A percentile compares a stretch with the other conserved stretches of the same genome.
Evolutionary conservation across 1,140 invertebrate genomes (phyloP).

Genomic region (Matsumurasca onukii): DNA sequence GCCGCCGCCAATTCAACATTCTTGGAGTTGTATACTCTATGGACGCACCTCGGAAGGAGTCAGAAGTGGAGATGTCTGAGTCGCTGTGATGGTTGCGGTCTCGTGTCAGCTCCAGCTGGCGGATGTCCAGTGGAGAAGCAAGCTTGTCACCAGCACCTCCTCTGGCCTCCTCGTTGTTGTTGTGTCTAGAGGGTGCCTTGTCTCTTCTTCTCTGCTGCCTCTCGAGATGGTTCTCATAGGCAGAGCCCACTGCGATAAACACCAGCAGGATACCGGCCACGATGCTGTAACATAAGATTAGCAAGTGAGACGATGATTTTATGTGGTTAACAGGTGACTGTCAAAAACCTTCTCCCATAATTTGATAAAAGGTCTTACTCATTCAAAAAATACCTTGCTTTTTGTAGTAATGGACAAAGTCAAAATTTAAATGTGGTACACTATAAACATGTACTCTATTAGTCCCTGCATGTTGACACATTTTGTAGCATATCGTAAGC

Average conservation of each 20-base stretch:
- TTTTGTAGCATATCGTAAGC: too few species aligned
- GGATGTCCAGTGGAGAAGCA: neutral
- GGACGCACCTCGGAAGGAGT: constrained; percentile 16
- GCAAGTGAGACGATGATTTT: too few species aligned
- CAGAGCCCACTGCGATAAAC: constrained; percentile 28
- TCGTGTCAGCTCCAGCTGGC: neutral
- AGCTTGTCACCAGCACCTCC: neutral
- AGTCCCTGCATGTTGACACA: too few species aligned
- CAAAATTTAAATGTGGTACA: too few species aligned
- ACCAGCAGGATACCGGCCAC: constrained; percentile 22
- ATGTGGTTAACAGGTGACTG: too few species aligned
- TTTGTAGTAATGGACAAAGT: too few species aligned
- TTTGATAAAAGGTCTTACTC: too few species aligned
- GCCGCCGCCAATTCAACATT: too few species aligned
- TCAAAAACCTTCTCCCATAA: too few species aligned
- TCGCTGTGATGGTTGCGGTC: constrained; percentile 14
- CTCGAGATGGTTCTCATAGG: constrained; percentile 28
- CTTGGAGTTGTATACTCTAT: too few species aligned
- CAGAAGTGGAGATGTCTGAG: constrained; percentile 27
- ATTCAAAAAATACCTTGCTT: too few species aligned
- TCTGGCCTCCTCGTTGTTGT: constrained; percentile 12
- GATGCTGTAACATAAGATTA: constrained; percentile 26
- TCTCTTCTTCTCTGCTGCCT: constrained; percentile 18
- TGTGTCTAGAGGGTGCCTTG: constrained; percentile 9
- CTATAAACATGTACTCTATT: too few species aligned